Evolutionary conservation across 2,113 vertebrate species (phyloP).

Genomic region (Acanthisitta chloris): DNA sequence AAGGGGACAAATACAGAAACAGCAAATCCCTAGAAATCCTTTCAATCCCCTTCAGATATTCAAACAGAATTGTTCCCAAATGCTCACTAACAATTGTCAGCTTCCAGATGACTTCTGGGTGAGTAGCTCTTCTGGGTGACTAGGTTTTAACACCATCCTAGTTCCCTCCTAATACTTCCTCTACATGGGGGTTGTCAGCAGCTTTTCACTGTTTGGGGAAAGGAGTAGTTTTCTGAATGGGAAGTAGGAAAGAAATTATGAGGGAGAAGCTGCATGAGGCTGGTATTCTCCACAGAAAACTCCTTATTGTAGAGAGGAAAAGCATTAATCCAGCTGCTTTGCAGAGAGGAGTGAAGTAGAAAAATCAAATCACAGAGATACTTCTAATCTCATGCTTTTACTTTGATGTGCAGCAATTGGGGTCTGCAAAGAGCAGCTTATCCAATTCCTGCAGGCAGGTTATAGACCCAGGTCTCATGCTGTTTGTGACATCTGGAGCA

Average conservation of each 20-base stretch:
- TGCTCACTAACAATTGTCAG: not conserved
- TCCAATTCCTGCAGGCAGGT: constrained; percentile 6
- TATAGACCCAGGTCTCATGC: not conserved
- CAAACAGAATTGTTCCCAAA: not conserved
- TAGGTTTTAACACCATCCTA: not conserved
- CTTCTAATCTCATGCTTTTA: not conserved
- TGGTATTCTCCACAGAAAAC: not conserved
- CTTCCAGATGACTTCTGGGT: not conserved
- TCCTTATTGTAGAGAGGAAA: not conserved
- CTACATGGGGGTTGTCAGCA: not conserved
- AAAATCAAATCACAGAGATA: not conserved
- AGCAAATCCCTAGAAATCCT: not conserved
- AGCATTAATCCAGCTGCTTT: not conserved
- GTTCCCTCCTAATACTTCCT: not conserved
- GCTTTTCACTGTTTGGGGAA: not conserved
- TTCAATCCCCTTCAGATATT: not conserved
- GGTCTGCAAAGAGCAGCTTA: not conserved
- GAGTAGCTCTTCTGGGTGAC: not conserved
- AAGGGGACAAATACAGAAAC: not conserved
- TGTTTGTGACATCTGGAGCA: not conserved
- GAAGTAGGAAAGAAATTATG: not conserved
- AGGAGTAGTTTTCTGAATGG: not conserved
- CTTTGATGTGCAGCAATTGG: not conserved
- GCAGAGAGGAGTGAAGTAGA: not conserved
- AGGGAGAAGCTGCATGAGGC: not conserved